A percentile compares a stretch with the other conserved stretches of the same genome.
Conservation (phyloP, 2,797 vertebrate species). For the Chelon auratus region DNA sequence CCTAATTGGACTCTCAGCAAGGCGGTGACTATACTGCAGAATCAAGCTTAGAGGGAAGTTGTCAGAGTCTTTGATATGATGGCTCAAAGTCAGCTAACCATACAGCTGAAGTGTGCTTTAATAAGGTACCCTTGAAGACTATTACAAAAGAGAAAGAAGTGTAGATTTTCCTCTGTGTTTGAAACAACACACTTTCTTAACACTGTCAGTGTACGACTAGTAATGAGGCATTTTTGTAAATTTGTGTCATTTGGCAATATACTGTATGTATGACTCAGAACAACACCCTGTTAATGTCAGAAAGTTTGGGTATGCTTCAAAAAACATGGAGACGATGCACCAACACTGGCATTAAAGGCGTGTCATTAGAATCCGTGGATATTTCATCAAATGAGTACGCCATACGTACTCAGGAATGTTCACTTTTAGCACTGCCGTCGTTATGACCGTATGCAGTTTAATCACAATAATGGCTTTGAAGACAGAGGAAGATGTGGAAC, state of each 20-base stretch:
- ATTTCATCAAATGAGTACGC: slow-evolving; percentile 13
- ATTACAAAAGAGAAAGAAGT: slow-evolving; percentile 36
- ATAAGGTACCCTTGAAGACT: slow-evolving; percentile 74
- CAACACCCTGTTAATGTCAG: slow-evolving; percentile 1
- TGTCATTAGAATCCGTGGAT: slow-evolving; percentile 12
- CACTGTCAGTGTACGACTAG: slow-evolving; percentile 21
- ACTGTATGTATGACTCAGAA: slow-evolving; percentile 1
- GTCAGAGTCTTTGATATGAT: slow-evolving; percentile 76
- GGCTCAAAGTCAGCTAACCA: slow-evolving; percentile 76
- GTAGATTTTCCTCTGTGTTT: slow-evolving; percentile 20
- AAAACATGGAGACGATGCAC: not conserved
- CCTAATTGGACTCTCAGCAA: slow-evolving; percentile 70
- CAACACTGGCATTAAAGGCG: slow-evolving; percentile 26
- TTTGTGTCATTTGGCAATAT: slow-evolving; percentile 20
- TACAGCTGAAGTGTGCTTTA: slow-evolving; percentile 71
- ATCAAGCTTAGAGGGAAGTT: slow-evolving; percentile 65
- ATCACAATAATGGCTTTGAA: slow-evolving; percentile 23
- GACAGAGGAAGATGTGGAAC: slow-evolving; percentile 23
- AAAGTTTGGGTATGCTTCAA: slow-evolving; percentile 18
- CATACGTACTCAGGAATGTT: slow-evolving; percentile 9
- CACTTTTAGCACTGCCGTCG: slow-evolving; percentile 13
- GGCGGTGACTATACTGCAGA: slow-evolving; percentile 46
- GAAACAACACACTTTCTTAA: slow-evolving; percentile 22
- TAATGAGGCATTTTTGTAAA: slow-evolving; percentile 7
- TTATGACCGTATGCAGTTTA: slow-evolving; percentile 32